Base-by-base conservation (phyloP, 1,140 invertebrate genomes). In the Plectrocnemia conspersa region DNA sequence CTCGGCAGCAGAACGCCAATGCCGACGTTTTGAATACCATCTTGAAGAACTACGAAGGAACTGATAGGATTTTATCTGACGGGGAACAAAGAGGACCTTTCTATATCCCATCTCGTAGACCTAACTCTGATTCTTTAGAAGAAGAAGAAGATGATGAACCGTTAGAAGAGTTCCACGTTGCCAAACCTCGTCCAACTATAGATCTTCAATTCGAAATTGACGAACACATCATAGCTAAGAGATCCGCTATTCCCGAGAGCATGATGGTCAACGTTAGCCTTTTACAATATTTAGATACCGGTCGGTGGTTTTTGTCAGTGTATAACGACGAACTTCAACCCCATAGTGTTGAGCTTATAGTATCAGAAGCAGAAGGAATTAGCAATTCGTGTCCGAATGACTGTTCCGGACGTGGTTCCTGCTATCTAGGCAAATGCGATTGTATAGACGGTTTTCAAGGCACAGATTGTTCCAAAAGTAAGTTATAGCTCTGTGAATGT, bases 391-490 rank as follows among this genome's bases (percentile, higher is more conserved):
- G 93, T 70, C 90, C 88, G 2, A 91, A 93, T 64, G 92, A 98
- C 67, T 99, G 96, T 69, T 90, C 88, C 36, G 92, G 93, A 5
- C 85, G 93, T 57, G 96, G 96, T 24, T 92, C 91, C 22, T 99
- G 96, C 70, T 88, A 91, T 65, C 82, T 94, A 53, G 93, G 94
- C 36, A 91, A 91, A 70, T 98, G 96, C 69, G 86, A 92, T 66
- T 99, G 95, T 75, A 92, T 92, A 71, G 89, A 94, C 66, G 94
- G 94, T 33, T 98, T 89, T 73, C 86, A 90, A 68, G 94, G 95
- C 54, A 79, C 84, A 58, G 88, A 90, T 67, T 97, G 92, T 71
- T 88, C 89, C n/a, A 89, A 90, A 72, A 90, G 91, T 93, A 78
- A 85, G 88, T 54, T 36, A 22, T n/a, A n/a, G n/a, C n/a, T n/a